These are phyloP conservation scores for Danaus melanippus DNA, from an alignment of 1,140 invertebrate genomes.

Conservation along the genomic window DNA sequence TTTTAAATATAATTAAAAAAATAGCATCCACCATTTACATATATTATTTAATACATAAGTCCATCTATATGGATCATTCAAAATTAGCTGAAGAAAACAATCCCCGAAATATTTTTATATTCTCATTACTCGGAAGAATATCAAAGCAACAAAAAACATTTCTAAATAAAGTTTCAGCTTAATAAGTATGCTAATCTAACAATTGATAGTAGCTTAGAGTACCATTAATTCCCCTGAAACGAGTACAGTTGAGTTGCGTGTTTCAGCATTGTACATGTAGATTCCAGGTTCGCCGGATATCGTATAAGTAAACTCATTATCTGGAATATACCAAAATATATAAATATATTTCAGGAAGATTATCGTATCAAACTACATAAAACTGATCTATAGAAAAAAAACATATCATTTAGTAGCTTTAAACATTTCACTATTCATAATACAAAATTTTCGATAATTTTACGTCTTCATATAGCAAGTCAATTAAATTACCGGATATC, in stretches of 20 bases:
- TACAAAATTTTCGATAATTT: background rate
- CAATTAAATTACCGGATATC: conserved; percentile 55
- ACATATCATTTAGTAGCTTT: no score
- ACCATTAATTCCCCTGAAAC: conserved; percentile 52
- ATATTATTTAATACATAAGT: no score
- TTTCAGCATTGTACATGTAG: conserved; percentile 38
- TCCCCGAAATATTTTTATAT: no score
- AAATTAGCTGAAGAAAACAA: no score
- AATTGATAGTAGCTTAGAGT: conserved; percentile 9
- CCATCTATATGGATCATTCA: no score
- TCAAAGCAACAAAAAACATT: no score
- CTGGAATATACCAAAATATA: conserved; percentile 26
- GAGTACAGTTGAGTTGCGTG: conserved; percentile 30
- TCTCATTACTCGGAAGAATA: background rate
- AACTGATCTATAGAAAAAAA: no score
- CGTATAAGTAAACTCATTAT: conserved; percentile 53
- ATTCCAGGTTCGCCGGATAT: conserved; percentile 46
- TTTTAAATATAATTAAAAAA: conserved; percentile 2
- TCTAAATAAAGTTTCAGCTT: no score
- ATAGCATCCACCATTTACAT: background rate
- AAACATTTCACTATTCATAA: background rate
- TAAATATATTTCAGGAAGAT: no score
- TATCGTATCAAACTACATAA: background rate
- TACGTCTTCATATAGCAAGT: background rate
- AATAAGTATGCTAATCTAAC: no score